A percentile compares a stretch with the other conserved stretches of the same genome.
These are phyloP conservation scores for Rhodeus uyekii DNA, from an alignment of 2,797 vertebrate genomes.

Conservation along the genomic window DNA sequence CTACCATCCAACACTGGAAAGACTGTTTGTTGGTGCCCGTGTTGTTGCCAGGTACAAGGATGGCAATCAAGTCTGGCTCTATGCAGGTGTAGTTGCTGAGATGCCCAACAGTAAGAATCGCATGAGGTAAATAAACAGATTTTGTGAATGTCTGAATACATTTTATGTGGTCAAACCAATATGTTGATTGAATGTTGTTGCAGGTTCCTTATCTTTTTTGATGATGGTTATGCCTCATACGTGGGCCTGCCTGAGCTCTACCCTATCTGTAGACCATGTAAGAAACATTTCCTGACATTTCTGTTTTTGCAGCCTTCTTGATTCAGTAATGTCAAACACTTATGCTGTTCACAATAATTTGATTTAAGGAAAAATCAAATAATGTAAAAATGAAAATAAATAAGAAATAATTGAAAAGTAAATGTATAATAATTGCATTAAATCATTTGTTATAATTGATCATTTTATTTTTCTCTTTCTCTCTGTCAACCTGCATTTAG, in stretches of 20 bases:
- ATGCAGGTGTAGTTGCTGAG: slow-evolving; percentile 96
- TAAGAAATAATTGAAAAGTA: no score
- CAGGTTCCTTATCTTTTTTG: slow-evolving; percentile 97
- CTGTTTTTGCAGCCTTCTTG: neutral
- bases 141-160: neutral
- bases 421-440: neutral
- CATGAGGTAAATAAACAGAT: slow-evolving; percentile 79
- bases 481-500: slow-evolving; percentile 64
- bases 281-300: slow-evolving; percentile 54
- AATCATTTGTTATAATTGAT: neutral
- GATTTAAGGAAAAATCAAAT: neutral
- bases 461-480: neutral
- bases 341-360: no score
- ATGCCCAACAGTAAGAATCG: slow-evolving; percentile 96
- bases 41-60: slow-evolving; percentile 98
- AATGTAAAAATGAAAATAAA: no score
- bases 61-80: slow-evolving; percentile 94
- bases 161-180: neutral
- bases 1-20: slow-evolving; percentile 87
- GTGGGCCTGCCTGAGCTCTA: slow-evolving; percentile 92
- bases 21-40: slow-evolving; percentile 89
- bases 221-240: slow-evolving; percentile 96
- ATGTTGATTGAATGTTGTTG: slow-evolving; percentile 35
- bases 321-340: neutral
- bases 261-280: slow-evolving; percentile 90